A percentile compares a stretch with the other conserved stretches of the same genome.
phyloP scores from a whole-genome alignment of 2,113 vertebrate species.

The Dryoscopus gambensis region DNA sequence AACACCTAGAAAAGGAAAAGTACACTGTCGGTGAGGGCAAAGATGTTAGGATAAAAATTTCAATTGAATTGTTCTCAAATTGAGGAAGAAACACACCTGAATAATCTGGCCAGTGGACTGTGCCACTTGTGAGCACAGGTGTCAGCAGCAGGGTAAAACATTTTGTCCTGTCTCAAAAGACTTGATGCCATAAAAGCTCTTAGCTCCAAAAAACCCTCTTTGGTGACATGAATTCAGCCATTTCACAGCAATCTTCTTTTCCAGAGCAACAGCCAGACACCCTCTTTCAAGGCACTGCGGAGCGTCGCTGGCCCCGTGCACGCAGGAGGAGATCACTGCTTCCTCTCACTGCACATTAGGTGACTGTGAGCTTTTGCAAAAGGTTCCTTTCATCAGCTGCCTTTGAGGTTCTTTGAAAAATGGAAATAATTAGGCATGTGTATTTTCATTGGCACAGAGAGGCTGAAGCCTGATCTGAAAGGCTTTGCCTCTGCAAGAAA shows the following conservation, averaged over 20 bases:
- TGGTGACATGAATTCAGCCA: neutral
- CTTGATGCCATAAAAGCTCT: neutral
- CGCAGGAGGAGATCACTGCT: constrained; percentile 9
- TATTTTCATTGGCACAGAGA: constrained; percentile 67
- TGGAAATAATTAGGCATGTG: constrained; percentile 70
- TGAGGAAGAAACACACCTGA: neutral
- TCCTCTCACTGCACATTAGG: constrained; percentile 25
- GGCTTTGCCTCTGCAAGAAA: constrained; percentile 61
- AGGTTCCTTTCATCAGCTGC: constrained; percentile 69
- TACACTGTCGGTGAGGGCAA: neutral
- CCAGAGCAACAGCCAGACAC: neutral
- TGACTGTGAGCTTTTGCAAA: constrained; percentile 61
- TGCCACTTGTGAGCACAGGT: neutral
- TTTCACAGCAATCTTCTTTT: neutral
- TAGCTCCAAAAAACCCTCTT: neutral
- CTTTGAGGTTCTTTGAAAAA: constrained; percentile 72
- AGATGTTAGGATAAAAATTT: neutral
- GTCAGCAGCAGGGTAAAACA: neutral
- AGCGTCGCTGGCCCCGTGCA: neutral
- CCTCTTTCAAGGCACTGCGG: neutral
- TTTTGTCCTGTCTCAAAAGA: neutral
- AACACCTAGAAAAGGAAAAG: neutral
- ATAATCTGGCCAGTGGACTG: neutral
- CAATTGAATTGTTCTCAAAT: neutral
- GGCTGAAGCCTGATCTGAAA: constrained; percentile 66